Conservation (phyloP, 2,888 invertebrate species). For the Eubasilissa splendida region DNA sequence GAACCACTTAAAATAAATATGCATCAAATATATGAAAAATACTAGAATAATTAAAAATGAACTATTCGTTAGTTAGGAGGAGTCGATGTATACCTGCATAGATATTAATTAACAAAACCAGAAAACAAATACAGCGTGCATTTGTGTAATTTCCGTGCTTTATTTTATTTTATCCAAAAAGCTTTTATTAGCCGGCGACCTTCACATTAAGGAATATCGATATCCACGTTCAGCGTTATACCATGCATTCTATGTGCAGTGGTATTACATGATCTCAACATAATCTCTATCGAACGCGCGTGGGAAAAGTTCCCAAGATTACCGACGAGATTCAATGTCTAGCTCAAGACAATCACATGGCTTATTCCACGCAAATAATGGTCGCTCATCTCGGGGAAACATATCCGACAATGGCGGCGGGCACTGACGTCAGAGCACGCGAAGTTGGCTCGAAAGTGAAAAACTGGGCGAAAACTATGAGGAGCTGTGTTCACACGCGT, state of each 20-base stretch:
- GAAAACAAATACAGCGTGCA: no score
- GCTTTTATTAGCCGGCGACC: not conserved
- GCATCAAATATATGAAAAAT: no score
- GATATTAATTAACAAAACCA: no score
- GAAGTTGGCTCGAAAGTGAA: slow-evolving; percentile 56
- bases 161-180: not conserved
- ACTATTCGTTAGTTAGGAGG: no score
- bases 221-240: not conserved
- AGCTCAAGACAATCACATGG: slow-evolving; percentile 7
- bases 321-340: slow-evolving; percentile 32
- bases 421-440: slow-evolving; percentile 27
- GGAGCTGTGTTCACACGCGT: slow-evolving; percentile 33
- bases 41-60: no score
- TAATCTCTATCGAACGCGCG: slow-evolving; percentile 12
- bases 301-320: slow-evolving; percentile 21
- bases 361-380: not conserved
- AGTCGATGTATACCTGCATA: no score
- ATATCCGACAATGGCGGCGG: not conserved
- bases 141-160: no score
- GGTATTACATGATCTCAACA: slow-evolving; percentile 15
- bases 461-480: slow-evolving; percentile 52
- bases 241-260: not conserved
- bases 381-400: not conserved
- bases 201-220: not conserved
- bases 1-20: no score